phyloP scores from a whole-genome alignment of 2,797 vertebrate genomes.

The Silurus aristotelis region DNA sequence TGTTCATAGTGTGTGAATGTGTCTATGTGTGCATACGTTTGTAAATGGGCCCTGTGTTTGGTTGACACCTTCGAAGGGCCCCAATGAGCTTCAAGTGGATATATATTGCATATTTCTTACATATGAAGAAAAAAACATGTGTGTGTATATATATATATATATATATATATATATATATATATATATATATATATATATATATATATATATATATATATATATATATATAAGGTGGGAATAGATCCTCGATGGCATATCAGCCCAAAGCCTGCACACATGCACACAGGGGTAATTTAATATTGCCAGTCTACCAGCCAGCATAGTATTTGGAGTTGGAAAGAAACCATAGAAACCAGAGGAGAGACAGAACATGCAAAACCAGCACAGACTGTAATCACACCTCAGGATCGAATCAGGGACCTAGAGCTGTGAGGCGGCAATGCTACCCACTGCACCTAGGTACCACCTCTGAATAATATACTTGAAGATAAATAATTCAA shows the following conservation, averaged over 20 bases:
- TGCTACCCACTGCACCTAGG: not conserved
- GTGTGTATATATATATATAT: no score
- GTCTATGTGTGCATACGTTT: no score
- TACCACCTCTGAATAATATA: conserved; percentile 6
- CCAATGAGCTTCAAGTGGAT: no score
- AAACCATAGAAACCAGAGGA: not conserved
- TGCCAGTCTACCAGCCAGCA: not conserved
- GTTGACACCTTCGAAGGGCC: no score
- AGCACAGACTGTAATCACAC: not conserved
- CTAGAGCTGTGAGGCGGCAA: not conserved
- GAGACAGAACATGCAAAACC: not conserved
- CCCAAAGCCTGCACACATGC: not conserved
- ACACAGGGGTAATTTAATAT: not conserved
- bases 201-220: no score
- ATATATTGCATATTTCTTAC: no score
- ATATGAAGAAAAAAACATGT: not conserved
- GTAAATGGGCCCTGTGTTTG: no score
- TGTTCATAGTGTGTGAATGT: no score
- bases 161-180: not conserved
- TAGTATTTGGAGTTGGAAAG: not conserved
- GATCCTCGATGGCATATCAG: not conserved
- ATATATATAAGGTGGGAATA: not conserved
- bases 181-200: not conserved
- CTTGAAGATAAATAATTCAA: conserved; percentile 2
- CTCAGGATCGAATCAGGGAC: not conserved